A percentile compares a stretch with the other conserved stretches of the same genome.
phyloP scores from a whole-genome alignment of 2,888 invertebrate genomes.

The Tupiocoris notatus region DNA sequence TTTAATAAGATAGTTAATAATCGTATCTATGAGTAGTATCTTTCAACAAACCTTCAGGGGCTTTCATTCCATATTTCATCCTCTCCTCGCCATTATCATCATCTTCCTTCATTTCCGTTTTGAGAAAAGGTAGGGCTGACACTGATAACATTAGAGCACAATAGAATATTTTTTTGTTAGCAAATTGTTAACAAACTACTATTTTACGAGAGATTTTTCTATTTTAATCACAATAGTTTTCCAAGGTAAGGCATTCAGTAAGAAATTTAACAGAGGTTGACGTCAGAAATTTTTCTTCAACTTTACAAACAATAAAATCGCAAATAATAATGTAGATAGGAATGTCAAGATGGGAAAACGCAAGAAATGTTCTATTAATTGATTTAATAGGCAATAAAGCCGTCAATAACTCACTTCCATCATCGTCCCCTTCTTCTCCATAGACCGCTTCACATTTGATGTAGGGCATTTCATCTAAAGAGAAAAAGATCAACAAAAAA shows the following conservation, averaged over 20 bases:
- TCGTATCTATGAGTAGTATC: no score
- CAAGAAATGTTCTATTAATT: no score
- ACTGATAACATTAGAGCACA: constrained; percentile 8
- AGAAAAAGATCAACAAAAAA: neutral
- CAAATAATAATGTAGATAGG: no score
- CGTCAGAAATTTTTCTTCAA: no score
- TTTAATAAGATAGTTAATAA: no score
- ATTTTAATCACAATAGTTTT: no score
- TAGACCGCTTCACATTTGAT: constrained; percentile 37
- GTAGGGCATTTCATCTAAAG: constrained; percentile 35
- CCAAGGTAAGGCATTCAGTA: no score
- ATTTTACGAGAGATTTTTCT: no score
- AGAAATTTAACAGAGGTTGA: no score
- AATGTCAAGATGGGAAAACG: no score
- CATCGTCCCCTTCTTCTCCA: constrained; percentile 26
- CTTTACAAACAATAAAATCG: no score
- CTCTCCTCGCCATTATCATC: constrained; percentile 12
- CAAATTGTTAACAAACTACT: neutral
- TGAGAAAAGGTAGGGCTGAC: constrained; percentile 30
- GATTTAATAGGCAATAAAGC: no score
- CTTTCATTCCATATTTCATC: constrained; percentile 35
- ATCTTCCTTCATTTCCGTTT: constrained; percentile 22
- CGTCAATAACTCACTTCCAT: constrained; percentile 17
- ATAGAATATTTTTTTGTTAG: neutral
- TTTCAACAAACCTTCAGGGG: constrained; percentile 24